Base-by-base conservation (phyloP, 2,888 invertebrate genomes). In the Drosophila nr. perissopoda region DNA sequence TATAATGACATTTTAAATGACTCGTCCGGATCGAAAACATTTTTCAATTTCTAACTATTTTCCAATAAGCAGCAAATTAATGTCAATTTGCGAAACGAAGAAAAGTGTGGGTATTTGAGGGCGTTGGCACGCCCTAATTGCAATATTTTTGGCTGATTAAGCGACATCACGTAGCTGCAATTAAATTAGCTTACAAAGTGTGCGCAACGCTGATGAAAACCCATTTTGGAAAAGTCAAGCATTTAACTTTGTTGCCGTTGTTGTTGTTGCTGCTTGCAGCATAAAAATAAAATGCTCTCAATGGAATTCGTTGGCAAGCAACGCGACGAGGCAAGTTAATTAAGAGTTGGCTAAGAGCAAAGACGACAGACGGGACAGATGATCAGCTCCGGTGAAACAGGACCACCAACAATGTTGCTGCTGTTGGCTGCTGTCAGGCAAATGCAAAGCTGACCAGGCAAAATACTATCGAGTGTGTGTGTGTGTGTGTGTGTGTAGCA, bases 161-260 rank as follows among this genome's bases (percentile, higher is more conserved):
- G 73, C 90, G 80, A 76, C 80, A 73, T 74, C 88, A 84, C 90
- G 90, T 84, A 80, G 80, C 83, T 74, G 77, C 86, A 90, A 84
- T 84, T 84, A 84, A 84, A 90, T 84, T 84, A 88, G 79, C 89
- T 72, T 82, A 83, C 81, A 83, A 80, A 80, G 78, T 82, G 82
- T 49, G 67, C 66, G 58, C 11, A 51, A 58, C 66, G 56, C 60
- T 82, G 82, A 73, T 85, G 88, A 73, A 87, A 89, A 89, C 65
- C 66, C 88, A 80, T 64, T 83, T 69, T 83, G 59, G 64, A 34
- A 69, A 78, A 72, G 68, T 83, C 69, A 73, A 80, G 70, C 87
- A 53, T 86, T 90, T 83, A 80, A 88, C 86, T 85, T 82, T 78
- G 51, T n/a, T 66, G 56, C 56, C 59, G 59, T 34, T 45, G 58